Evolutionary conservation across 2,113 vertebrate genomes (phyloP).

Genomic region (Sphaerodactylus townsendi): DNA sequence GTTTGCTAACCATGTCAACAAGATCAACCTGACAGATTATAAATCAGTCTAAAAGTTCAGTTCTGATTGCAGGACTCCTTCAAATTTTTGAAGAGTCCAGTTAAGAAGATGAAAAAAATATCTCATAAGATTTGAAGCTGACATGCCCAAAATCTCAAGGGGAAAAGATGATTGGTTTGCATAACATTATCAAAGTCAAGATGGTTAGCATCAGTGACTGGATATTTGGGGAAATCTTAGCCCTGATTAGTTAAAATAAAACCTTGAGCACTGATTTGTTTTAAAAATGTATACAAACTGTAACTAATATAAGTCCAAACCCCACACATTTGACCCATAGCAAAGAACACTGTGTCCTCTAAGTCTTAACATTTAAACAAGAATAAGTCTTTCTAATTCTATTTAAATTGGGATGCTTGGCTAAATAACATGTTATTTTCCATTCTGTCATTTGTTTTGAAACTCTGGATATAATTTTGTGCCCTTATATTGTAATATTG

Average conservation of each 20-base stretch:
- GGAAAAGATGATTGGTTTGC: conserved; percentile 15
- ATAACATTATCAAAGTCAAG: conserved; percentile 49
- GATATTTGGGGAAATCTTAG: conserved; percentile 17
- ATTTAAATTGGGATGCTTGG: conserved; percentile 46
- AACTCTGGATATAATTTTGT: background rate
- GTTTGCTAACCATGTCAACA: background rate
- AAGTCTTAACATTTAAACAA: conserved; percentile 31
- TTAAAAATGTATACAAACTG: background rate
- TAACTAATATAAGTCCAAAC: conserved; percentile 49
- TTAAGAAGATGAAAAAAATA: background rate
- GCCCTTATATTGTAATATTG: conserved; percentile 2
- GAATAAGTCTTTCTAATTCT: conserved; percentile 20
- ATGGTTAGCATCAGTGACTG: conserved; percentile 46
- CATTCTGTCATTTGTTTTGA: background rate
- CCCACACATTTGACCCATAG: conserved; percentile 43
- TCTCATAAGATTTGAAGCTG: conserved; percentile 19
- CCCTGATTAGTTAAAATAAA: background rate
- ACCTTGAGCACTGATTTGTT: conserved; percentile 32
- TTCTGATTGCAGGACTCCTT: background rate
- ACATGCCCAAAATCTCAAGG: background rate
- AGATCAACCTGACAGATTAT: background rate
- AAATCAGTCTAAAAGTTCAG: background rate
- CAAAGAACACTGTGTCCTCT: conserved; percentile 26
- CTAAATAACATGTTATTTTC: conserved; percentile 21
- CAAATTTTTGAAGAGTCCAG: background rate